Evolutionary conservation across 2,888 invertebrate genomes (phyloP), one percentile per base, ranked within the genome.

Genomic region (Chromoteleia sp.): DNA sequence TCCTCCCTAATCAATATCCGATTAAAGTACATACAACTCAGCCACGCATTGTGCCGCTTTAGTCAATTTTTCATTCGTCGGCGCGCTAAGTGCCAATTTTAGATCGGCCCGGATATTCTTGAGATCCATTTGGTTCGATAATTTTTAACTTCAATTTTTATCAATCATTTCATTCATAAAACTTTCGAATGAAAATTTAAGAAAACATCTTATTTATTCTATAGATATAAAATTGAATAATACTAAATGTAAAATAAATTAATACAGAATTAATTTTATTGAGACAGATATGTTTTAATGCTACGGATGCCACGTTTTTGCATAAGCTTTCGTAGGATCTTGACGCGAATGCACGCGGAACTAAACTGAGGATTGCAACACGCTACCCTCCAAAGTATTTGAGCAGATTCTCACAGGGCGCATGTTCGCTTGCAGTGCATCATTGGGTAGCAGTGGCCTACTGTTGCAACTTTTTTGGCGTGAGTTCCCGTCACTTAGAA

Each of bases 291-390:
- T 74, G 65, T 56, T 7, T 63, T 58, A 39, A 52, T 70, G n/a
- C n/a, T n/a, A n/a, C 39, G 54, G 45, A 36, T 50, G 70, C 30
- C 14, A 21, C n/a, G 56, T 33, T 43, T 48, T 58, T 65, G 54
- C 67, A 71, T 43, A 29, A 30, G 45, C 56, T 52, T 50, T 19
- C 68, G 65, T 61, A 61, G 81, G 85, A 68, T 85, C 85, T 84
- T 85, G 71, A 85, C 88, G 84, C 86, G 87, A 87, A 86, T 89
- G 88, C 89, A 90, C 90, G 90, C 90, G 89, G 88, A 88, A 88
- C 86, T 84, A 87, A 87, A 90, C 90, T 90, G 86, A 85, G 86
- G 86, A 89, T 78, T 82, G 78, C 77, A 78, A 70, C 70, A 74
- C 82, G 82, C 76, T 78, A 70, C 70, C 77, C 77, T 74, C 70